Evolutionary conservation across 2,797 vertebrate species (phyloP), one percentile per base, ranked within the genome.

Genomic region (Labeo calbasu): DNA sequence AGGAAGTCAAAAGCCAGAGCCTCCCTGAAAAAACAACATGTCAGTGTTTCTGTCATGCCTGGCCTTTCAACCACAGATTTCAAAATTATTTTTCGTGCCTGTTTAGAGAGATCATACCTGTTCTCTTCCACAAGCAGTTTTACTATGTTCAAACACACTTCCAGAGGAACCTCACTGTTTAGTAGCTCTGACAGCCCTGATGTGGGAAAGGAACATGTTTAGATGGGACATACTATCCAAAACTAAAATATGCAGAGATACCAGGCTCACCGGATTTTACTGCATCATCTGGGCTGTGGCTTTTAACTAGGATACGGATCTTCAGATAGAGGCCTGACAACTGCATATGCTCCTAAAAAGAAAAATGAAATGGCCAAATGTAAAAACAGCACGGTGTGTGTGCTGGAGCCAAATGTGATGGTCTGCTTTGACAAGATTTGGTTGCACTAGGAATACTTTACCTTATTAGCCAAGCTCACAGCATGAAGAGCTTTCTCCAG

Each of bases 381-480:
- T 70, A 51, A 46, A 65, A 48, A 68, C 2, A 63, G 6, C 11
- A 32, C 51, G 36, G 17, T 25, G 36, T 59, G 28, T 50, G 63
- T 50, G 53, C 23, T 63, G 66, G 7, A 28, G 32, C 10, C 32
- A 2, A 23, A 59, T 36, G 13, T 72, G 19, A 48, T 3, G 23
- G 19, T 57, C n/a, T 79, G 53, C n/a, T 36, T 69, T 36, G 40
- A 36, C 48, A 71, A 19, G n/a, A 73, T 17, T 17, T 63, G 36
- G 28, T 21, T 59, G 57, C n/a, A 43, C 17, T 15, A 48, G 48
- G 15, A n/a, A 23, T 57, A 12, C 15, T 25, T 53, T 72, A 99
- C 97, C 96, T 98, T 94, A 88, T 97, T 99, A 84, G 97, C 97
- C 92, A 97, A 90, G 87, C 3, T 92, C 85, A 97, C 89, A 79